Evolutionary conservation across 1,140 invertebrate species (phyloP), one percentile per base, ranked within the genome.

Genomic region (Venturia canescens): DNA sequence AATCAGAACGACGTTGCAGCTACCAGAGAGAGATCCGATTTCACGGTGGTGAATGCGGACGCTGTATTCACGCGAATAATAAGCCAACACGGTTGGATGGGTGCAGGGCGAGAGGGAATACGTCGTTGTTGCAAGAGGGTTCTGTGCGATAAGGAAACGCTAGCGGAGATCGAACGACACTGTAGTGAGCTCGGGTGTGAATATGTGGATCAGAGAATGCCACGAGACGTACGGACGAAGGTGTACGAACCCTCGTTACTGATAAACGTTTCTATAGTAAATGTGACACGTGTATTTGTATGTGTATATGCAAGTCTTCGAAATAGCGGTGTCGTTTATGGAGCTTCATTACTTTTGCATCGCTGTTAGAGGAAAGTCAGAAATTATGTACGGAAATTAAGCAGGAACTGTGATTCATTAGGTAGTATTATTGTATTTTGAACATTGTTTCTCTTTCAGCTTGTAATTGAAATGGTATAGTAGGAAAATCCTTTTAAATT

Each of bases 1-100:
- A 69, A 69, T 29, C 26, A 31, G 15, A 69, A 1, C 66, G 27
- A 13, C 66, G 66, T 69, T 18, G 66, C 26, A 31, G 29, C 15
- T 31, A 6, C 27, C 29, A n/a, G 15, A 31, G 27, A 18, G 29
- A 69, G 66, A 69, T 69, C 29, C 66, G 66, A 69, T 69, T 69
- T 69, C 29, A 27, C 66, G 66, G 66, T 31, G 66, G 15, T 69
- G 66, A 69, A 69, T 69, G 29, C 66, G 66, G 27, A 31, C 26
- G 29, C 60, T 23, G 66, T 69, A 69, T 69, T 69, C 66, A 69
- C 66, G 66, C 29, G 66, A 69, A 69, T 69, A 69, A 69, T 69
- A 69, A 69, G 66, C 66, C 66, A 29, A n/a, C 26, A 69, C 29
- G 66, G 66, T 16, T 18, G 27, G 29, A 31, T 69, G 29, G 27